These are phyloP conservation scores for Panthera uncia DNA, from an alignment of 2,113 vertebrate genomes.

Conservation along the genomic window DNA sequence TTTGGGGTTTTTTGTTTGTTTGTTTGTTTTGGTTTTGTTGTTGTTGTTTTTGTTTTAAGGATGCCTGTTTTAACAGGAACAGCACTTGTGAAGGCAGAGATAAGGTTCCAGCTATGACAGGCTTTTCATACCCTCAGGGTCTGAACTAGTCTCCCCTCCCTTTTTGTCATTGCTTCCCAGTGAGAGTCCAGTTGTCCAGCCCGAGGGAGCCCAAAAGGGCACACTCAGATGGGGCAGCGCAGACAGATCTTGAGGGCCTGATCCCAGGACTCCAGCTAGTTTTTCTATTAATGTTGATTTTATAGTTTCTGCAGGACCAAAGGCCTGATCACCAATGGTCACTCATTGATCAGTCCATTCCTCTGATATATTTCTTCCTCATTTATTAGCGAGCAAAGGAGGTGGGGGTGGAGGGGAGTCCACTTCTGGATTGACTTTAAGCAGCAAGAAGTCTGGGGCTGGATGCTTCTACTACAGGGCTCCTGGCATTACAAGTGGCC, in stretches of 20 bases:
- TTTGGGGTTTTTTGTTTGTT: background rate
- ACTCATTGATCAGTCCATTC: background rate
- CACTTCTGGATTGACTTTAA: background rate
- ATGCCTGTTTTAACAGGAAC: background rate
- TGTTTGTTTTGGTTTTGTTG: background rate
- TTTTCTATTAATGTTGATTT: background rate
- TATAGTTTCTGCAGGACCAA: background rate
- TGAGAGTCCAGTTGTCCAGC: background rate
- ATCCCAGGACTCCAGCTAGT: background rate
- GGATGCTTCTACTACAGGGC: background rate
- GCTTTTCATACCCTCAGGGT: background rate
- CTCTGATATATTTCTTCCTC: background rate
- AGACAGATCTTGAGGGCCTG: background rate
- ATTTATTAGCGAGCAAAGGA: background rate
- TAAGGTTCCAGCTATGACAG: background rate
- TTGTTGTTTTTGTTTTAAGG: background rate
- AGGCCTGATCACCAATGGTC: background rate
- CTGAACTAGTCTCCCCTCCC: background rate
- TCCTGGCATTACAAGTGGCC: background rate
- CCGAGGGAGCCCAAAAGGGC: background rate
- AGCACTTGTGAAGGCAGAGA: background rate
- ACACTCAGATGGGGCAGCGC: background rate
- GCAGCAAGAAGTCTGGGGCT: background rate
- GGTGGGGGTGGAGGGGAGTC: accelerated
- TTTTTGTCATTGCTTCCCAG: background rate